Evolutionary conservation across 2,113 vertebrate genomes (phyloP).

Genomic region (Bothrops jararaca): DNA sequence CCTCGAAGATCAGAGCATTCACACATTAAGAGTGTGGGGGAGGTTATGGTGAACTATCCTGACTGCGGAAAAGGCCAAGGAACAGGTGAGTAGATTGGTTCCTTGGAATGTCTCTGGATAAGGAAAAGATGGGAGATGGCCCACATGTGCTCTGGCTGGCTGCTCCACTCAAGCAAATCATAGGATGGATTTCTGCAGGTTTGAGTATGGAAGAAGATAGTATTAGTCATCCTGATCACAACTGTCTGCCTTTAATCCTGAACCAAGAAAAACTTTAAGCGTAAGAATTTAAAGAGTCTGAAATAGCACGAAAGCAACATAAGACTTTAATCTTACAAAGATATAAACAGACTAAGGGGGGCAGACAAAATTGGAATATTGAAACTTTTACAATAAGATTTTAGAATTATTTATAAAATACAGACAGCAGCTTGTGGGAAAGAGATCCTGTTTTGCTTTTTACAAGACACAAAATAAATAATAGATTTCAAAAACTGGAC

Average conservation of each 20-base stretch:
- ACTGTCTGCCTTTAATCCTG: no score
- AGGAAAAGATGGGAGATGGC: not conserved
- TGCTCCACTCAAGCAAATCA: not conserved
- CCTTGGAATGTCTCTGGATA: not conserved
- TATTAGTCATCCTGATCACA: not conserved
- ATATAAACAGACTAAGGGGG: not conserved
- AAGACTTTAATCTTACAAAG: not conserved
- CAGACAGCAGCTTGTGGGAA: no score
- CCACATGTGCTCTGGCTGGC: not conserved
- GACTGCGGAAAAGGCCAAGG: not conserved
- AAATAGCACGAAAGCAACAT: not conserved
- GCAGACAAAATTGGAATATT: not conserved
- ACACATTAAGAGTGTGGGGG: not conserved
- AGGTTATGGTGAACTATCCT: not conserved
- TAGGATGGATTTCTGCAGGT: no score
- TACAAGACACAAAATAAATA: no score
- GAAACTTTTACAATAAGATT: not conserved
- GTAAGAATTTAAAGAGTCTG: not conserved
- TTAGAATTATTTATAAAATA: no score
- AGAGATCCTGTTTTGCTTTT: no score
- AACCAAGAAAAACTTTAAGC: not conserved
- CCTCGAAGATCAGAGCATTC: not conserved
- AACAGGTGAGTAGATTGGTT: not conserved
- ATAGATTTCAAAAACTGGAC: no score
- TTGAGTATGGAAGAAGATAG: not conserved